Evolutionary conservation across 2,888 invertebrate species (phyloP), one percentile per base, ranked within the genome.

Genomic region (Phania funesta): DNA sequence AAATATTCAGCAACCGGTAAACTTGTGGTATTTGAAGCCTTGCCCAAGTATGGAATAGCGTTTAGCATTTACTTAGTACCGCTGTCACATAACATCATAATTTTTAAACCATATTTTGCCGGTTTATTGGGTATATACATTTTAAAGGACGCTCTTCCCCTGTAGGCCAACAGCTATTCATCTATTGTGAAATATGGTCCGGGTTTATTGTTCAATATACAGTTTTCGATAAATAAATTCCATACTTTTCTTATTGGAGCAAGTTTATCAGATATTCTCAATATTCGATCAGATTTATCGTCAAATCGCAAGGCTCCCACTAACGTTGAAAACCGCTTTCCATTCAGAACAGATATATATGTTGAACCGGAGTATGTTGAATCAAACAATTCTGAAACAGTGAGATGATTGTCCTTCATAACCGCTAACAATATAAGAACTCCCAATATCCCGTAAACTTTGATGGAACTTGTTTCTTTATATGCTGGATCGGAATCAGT

Each of bases 111-210:
- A 73, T 81, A 79, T 60, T 75, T 83, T 24, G 74, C 74, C 13
- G 77, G 78, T 24, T 84, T 84, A 48, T 81, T 84, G 18, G 79
- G 83, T 13, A 83, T 83, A 70, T 75, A 84, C 78, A 83, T 80
- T 22, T 70, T 56, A 26, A 83, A 84, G 16, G 65, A 38, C 35
- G 50, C 73, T 60, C 46, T 75, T 26, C 60, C 77, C 20, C 65
- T 54, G 35, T 80, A 80, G 13, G 60, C 80, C 54, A 84, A 50
- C 32, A 84, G 64, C 46, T 84, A 78, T 44, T 84, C 70, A 65
- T 80, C 80, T 46, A 78, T 78, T 41, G 78, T 83, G n/a, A 71
- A n/a, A 46, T 73, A 76, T 44, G 76, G 80, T 35, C 11, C 11
- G 35, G 35, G 35, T 18, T 20, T 79, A 46, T 84, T 83, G 68